These are phyloP conservation scores for Bos taurus DNA, from an alignment of 2,113 vertebrate genomes.

Conservation along the genomic window DNA sequence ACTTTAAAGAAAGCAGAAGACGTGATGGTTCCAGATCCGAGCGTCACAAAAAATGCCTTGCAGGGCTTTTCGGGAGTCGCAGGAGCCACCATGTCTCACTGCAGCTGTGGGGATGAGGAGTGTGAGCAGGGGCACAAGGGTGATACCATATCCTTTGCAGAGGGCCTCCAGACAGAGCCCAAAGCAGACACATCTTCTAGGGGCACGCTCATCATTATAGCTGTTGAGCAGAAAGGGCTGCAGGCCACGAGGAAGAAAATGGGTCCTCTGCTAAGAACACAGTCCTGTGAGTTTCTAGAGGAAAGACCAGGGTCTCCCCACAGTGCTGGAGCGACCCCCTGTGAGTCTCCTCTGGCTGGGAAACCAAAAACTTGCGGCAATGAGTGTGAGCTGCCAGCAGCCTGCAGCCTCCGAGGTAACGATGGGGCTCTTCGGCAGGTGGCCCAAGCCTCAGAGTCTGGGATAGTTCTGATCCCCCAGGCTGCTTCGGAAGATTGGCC, in stretches of 20 bases:
- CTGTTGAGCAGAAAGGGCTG: constrained; percentile 68
- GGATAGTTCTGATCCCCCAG: not conserved
- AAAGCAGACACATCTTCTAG: not conserved
- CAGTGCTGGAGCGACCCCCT: not conserved
- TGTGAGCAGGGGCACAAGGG: not conserved
- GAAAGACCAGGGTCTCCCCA: not conserved
- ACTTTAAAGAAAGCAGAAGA: not conserved
- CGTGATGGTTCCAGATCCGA: not conserved
- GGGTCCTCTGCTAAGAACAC: not conserved
- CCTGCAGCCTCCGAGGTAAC: fast-evolving
- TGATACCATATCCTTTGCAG: not conserved
- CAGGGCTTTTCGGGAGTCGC: not conserved
- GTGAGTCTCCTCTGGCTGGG: not conserved
- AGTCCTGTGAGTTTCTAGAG: not conserved
- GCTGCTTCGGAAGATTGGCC: not conserved
- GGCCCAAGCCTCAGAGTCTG: not conserved
- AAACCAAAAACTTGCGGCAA: not conserved
- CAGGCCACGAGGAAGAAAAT: constrained; percentile 56
- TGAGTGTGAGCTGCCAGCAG: not conserved
- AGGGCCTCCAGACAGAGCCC: not conserved
- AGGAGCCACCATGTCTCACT: not conserved
- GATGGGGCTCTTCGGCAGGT: fast-evolving
- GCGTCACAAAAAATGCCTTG: not conserved
- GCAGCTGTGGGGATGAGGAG: not conserved
- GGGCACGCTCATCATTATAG: constrained; percentile 48